Conservation (phyloP, 2,888 invertebrate genomes). For the Caenorhabditis doughertyi region DNA sequence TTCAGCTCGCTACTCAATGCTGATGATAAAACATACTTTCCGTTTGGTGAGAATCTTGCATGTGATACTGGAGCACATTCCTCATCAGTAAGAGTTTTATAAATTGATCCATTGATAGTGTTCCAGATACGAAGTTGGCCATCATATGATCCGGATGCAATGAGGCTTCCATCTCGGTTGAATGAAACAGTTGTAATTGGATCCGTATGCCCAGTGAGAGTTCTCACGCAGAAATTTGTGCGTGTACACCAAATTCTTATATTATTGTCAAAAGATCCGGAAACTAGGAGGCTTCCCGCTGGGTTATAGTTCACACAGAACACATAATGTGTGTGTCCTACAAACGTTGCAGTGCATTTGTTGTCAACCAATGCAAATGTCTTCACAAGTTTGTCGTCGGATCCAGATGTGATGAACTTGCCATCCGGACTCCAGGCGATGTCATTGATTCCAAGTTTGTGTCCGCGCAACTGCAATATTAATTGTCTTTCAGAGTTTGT, state of each 20-base stretch:
- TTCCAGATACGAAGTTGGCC: conserved; percentile 99
- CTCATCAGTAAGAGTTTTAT: conserved; percentile 98
- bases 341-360: conserved; percentile 97
- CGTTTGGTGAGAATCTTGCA: conserved; percentile 99
- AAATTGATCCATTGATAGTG: conserved; percentile 90
- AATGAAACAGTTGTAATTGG: conserved; percentile 93
- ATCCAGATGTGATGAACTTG: conserved; percentile 92
- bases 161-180: conserved; percentile 93
- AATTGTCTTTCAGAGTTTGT: neutral
- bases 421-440: conserved; percentile 99
- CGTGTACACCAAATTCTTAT: conserved; percentile 98
- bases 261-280: conserved; percentile 98
- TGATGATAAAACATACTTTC: conserved; percentile 98
- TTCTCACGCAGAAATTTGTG: conserved; percentile 97
- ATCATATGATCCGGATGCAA: conserved; percentile 98
- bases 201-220: conserved; percentile 98
- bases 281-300: conserved; percentile 98
- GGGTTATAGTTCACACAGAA: conserved; percentile 99
- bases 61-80: conserved; percentile 99
- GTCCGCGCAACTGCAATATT: conserved; percentile 88
- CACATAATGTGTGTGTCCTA: conserved; percentile 99
- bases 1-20: conserved; percentile 96
- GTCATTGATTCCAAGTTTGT: conserved; percentile 98
- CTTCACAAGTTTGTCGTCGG: conserved; percentile 94
- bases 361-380: conserved; percentile 86